Evolutionary conservation across 2,888 invertebrate genomes (phyloP).

Genomic region (Myopa tessellatipennis): DNA sequence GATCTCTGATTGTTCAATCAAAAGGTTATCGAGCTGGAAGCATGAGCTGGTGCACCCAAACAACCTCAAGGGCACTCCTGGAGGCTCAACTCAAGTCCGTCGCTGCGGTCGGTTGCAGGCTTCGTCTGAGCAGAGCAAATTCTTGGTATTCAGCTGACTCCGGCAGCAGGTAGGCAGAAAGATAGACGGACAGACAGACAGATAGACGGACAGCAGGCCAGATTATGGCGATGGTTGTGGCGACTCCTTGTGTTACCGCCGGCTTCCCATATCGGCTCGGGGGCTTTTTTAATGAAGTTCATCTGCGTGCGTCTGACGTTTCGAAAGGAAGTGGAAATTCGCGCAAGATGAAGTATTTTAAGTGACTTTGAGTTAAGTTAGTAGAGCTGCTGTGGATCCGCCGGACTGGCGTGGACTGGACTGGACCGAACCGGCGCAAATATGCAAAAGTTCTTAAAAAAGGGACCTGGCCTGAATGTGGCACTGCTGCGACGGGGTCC

Average conservation of each 20-base stretch:
- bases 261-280: not conserved
- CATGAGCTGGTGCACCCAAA: constrained; percentile 16
- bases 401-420: not conserved
- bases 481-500: constrained; percentile 5
- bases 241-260: constrained; percentile 18
- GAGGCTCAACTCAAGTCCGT: not conserved
- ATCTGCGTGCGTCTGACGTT: not conserved
- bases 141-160: constrained; percentile 12
- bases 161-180: not conserved
- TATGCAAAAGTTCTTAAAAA: constrained; percentile 30
- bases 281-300: constrained; percentile 13
- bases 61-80: constrained; percentile 23
- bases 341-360: constrained; percentile 33
- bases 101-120: not conserved
- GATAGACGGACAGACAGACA: constrained; percentile 7
- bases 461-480: constrained; percentile 16
- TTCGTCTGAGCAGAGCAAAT: constrained; percentile 7
- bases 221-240: constrained; percentile 20
- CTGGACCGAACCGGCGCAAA: not conserved
- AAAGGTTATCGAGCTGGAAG: constrained; percentile 34
- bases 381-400: constrained; percentile 3
- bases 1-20: constrained; percentile 31
- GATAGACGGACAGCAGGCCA: constrained; percentile 1
- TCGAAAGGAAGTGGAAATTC: constrained; percentile 12
- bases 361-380: constrained; percentile 26